These are phyloP conservation scores for Xestia ashworthii DNA, from an alignment of 2,888 invertebrate genomes.

Conservation along the genomic window DNA sequence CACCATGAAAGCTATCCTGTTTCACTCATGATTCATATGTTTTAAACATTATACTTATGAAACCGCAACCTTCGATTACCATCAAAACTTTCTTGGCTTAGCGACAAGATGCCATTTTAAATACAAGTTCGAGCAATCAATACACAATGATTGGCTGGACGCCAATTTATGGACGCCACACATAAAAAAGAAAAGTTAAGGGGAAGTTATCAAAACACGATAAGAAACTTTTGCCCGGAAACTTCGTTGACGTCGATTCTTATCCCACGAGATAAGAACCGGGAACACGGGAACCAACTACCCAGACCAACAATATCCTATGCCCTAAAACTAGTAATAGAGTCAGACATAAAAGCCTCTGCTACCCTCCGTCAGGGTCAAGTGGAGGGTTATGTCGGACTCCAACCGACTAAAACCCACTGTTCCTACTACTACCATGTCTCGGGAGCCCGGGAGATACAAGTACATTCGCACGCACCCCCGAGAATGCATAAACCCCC, in stretches of 20 bases:
- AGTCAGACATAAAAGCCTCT: too few relatives aligned
- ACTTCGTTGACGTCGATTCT: neutral
- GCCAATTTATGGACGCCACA: conserved; percentile 28
- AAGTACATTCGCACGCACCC: too few relatives aligned
- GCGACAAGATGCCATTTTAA: conserved; percentile 24
- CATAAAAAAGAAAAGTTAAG: neutral
- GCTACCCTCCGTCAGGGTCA: too few relatives aligned
- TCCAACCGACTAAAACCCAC: too few relatives aligned
- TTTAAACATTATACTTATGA: neutral
- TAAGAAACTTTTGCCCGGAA: neutral
- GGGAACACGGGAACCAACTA: neutral
- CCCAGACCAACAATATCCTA: neutral
- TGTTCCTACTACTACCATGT: too few relatives aligned
- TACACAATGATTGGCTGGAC: conserved; percentile 35
- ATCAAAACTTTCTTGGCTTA: conserved; percentile 16
- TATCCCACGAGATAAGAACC: neutral
- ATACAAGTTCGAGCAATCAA: conserved; percentile 30
- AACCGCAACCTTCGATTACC: conserved; percentile 1
- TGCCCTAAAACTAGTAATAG: too few relatives aligned
- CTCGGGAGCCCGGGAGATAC: too few relatives aligned
- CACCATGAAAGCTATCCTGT: neutral
- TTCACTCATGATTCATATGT: neutral
- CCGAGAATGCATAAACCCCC: too few relatives aligned
- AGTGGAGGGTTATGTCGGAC: too few relatives aligned
- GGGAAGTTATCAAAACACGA: neutral